phyloP scores from a whole-genome alignment of 1,140 invertebrate genomes.

The Brachionus paranguensis region DNA sequence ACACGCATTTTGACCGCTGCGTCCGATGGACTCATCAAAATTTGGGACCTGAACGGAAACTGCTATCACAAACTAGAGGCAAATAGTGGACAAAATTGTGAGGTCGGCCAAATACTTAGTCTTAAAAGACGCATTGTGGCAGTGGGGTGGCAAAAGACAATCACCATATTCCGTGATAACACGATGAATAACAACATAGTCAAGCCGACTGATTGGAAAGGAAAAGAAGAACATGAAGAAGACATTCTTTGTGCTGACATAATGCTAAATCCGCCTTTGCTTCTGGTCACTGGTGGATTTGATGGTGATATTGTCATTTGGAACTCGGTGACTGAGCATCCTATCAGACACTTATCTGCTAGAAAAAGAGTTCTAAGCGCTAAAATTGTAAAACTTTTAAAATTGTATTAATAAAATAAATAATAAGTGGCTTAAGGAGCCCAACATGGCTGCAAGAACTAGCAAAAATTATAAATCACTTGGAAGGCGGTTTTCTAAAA shows the following conservation, averaged over 20 bases:
- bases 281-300: constrained; percentile 64
- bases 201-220: constrained; percentile 52
- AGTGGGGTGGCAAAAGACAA: constrained; percentile 50
- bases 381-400: constrained; percentile 43
- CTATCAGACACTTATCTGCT: constrained; percentile 45
- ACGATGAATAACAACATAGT: constrained; percentile 49
- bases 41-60: constrained; percentile 56
- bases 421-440: background rate
- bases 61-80: constrained; percentile 50
- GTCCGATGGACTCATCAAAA: constrained; percentile 54
- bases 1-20: constrained; percentile 50
- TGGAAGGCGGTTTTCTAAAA: background rate
- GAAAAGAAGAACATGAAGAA: constrained; percentile 61
- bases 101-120: constrained; percentile 50
- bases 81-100: constrained; percentile 49
- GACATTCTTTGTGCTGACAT: constrained; percentile 64
- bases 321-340: constrained; percentile 56
- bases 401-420: constrained; percentile 42
- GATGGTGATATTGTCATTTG: constrained; percentile 72
- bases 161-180: constrained; percentile 50
- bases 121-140: constrained; percentile 51
- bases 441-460: background rate
- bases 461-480: background rate
- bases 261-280: constrained; percentile 57
- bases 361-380: constrained; percentile 40